phyloP scores from a whole-genome alignment of 2,888 invertebrate species.

The Sinentomon sp. region DNA sequence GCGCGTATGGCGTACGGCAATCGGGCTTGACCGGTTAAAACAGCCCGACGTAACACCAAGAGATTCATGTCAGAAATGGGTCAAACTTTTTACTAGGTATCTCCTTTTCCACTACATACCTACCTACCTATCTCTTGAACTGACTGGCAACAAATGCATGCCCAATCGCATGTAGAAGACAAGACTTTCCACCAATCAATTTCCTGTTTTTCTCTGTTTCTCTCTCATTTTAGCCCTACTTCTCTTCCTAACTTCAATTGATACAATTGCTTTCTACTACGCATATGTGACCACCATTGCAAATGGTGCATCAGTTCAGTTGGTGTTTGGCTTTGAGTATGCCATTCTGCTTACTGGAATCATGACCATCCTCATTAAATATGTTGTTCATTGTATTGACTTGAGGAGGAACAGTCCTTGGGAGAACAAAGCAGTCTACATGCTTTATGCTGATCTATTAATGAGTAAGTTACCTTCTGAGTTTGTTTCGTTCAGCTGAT shows the following conservation, averaged over 20 bases:
- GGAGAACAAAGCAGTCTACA: slow-evolving; percentile 96
- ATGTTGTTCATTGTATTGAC: slow-evolving; percentile 61
- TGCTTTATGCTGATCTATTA: slow-evolving; percentile 81
- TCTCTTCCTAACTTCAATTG: slow-evolving; percentile 47
- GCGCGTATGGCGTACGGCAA: no score
- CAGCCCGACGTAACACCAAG: no score
- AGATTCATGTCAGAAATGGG: no score
- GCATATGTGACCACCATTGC: slow-evolving; percentile 75
- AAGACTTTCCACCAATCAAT: slow-evolving; percentile 1
- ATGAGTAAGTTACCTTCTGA: slow-evolving; percentile 33
- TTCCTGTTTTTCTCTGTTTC: not conserved
- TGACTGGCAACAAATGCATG: no score
- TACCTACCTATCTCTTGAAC: no score
- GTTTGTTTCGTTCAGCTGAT: not conserved
- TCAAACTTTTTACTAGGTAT: no score
- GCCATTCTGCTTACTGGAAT: slow-evolving; percentile 83
- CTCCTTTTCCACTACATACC: no score
- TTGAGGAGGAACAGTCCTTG: slow-evolving; percentile 81
- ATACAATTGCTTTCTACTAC: slow-evolving; percentile 67
- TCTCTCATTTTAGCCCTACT: slow-evolving; percentile 29
- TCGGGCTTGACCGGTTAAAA: no score
- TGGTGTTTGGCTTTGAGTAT: slow-evolving; percentile 98
- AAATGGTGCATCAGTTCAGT: slow-evolving; percentile 86
- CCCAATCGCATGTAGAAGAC: no score
- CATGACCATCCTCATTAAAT: slow-evolving; percentile 74